Base-by-base conservation (phyloP, 2,888 invertebrate genomes). In the Trissolcus brochymenae region DNA sequence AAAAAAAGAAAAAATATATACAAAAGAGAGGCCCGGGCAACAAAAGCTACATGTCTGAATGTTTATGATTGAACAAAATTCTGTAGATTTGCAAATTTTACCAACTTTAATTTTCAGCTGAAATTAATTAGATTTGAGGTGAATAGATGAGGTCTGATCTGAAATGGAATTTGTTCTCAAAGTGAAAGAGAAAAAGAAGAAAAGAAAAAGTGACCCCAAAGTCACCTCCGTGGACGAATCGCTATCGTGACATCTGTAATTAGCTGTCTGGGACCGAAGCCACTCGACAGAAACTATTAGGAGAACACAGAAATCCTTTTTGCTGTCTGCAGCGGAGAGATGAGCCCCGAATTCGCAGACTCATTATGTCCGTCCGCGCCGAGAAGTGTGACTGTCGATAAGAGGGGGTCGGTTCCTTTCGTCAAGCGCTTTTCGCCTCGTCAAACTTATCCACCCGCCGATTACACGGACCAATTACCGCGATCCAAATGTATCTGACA, bases 401-500 rank as follows among this genome's bases (percentile, higher is more conserved):
- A 68, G 56, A 51, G 54, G 35, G 19, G 64, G 51, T 59, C 53
- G 59, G 40, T 56, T 59, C 64, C 68, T 67, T 60, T 75, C 60
- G 64, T 68, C 68, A 75, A 46, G 19, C 55, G 53, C 19, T 29
- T 29, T 19, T n/a, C 61, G n/a, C n/a, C n/a, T 55, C 66, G 60
- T 67, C 62, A 66, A 56, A 57, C 68, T 74, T 74, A 68, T 68
- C 67, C 55, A 35, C 50, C 17, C 43, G 40, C 53, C 51, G 62
- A 62, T 75, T 56, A 46, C 61, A 56, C 54, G 64, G 19, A 55
- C 75, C 59, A 75, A 75, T 64, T 75, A 68, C 64, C 62, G 64
- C 66, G 54, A 51, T 68, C 13, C 25, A 57, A 21, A 40, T 35
- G 29, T 62, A 62, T 62, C 62, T 56, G 16, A n/a, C 16, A 21